A percentile compares a stretch with the other conserved stretches of the same genome.
These are phyloP conservation scores for Acholoe squamosa DNA, from an alignment of 2,888 invertebrate species.

Conservation along the genomic window DNA sequence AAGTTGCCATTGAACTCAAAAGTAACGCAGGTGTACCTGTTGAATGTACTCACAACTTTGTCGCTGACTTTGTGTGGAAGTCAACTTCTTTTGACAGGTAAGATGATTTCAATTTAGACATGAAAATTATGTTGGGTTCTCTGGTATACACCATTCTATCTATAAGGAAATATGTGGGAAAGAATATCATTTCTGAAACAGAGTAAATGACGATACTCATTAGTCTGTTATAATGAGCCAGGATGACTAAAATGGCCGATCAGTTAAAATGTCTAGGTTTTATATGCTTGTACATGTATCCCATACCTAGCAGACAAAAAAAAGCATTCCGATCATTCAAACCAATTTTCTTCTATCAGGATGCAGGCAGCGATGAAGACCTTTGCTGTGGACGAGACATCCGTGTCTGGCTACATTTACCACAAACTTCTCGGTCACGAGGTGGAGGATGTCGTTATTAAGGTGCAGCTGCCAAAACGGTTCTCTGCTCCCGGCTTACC, in stretches of 20 bases:
- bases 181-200: too few relatives aligned
- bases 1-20: conserved; percentile 98
- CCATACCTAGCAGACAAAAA: too few relatives aligned
- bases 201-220: too few relatives aligned
- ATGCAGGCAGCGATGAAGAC: conserved; percentile 97
- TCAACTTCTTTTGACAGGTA: conserved; percentile 97
- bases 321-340: too few relatives aligned
- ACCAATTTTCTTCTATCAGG: conserved; percentile 86
- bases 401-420: conserved; percentile 98
- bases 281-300: too few relatives aligned
- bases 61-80: conserved; percentile 99
- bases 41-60: conserved; percentile 97
- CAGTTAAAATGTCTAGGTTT: too few relatives aligned
- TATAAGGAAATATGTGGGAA: too few relatives aligned
- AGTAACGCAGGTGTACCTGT: conserved; percentile 95
- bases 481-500: conserved; percentile 98
- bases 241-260: too few relatives aligned
- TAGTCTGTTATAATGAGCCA: too few relatives aligned
- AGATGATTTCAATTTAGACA: too few relatives aligned
- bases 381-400: conserved; percentile 97
- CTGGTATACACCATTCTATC: too few relatives aligned
- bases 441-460: conserved; percentile 93
- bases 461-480: conserved; percentile 96
- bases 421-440: conserved; percentile 93
- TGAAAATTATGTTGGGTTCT: too few relatives aligned